phyloP scores from a whole-genome alignment of 2,888 invertebrate genomes.

The Yponomeuta evonymella region DNA sequence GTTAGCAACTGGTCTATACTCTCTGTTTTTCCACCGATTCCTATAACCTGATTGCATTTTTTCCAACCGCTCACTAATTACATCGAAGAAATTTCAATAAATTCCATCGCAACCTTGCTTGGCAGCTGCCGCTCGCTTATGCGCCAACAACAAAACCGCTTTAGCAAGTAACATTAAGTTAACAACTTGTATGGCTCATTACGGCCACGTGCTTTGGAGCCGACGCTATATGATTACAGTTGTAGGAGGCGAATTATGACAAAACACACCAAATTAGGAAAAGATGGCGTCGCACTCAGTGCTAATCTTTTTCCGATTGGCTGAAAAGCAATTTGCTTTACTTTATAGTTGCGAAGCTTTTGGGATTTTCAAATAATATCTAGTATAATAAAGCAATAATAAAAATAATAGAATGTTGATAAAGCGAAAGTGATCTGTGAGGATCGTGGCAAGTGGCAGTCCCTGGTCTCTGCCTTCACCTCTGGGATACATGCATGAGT shows the following conservation, averaged over 20 bases:
- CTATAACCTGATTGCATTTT: background rate
- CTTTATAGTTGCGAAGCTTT: too few species aligned
- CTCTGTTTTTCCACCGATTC: too few species aligned
- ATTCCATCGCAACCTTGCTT: background rate
- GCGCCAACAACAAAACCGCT: constrained; percentile 7
- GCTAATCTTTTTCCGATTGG: background rate
- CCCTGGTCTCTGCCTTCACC: too few species aligned
- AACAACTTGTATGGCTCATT: constrained; percentile 12
- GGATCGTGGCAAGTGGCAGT: too few species aligned
- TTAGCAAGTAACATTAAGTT: constrained; percentile 10
- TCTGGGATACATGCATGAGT: too few species aligned
- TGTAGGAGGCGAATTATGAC: background rate
- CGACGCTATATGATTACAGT: background rate
- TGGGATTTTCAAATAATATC: too few species aligned
- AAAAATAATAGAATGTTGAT: too few species aligned
- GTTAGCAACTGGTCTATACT: too few species aligned
- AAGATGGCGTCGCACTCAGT: background rate
- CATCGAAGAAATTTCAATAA: background rate
- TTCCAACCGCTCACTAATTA: background rate
- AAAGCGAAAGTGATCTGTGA: too few species aligned
- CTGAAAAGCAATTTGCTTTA: background rate
- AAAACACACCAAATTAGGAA: background rate
- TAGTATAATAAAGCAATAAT: too few species aligned
- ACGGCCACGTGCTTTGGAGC: constrained; percentile 5
- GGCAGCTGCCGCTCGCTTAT: background rate